These are phyloP conservation scores for Amphiprion clarkii DNA, from an alignment of 2,797 vertebrate species.

Conservation along the genomic window DNA sequence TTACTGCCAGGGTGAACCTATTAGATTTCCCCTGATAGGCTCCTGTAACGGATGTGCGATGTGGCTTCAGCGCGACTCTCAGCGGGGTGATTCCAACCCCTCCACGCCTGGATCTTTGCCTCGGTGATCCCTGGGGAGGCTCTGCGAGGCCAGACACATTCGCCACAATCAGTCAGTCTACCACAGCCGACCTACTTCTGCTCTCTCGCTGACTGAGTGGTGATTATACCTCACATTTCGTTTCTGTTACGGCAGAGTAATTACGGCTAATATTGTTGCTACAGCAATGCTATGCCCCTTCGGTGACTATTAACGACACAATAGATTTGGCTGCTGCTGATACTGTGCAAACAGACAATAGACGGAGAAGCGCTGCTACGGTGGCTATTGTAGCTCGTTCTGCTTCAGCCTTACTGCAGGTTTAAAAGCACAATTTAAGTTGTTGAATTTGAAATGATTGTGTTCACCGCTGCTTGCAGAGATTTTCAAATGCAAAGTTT, in stretches of 20 bases:
- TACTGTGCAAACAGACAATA: constrained; percentile 35
- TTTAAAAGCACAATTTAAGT: neutral
- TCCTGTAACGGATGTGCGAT: constrained; percentile 40
- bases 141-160: constrained; percentile 35
- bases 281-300: constrained; percentile 32
- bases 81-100: constrained; percentile 21
- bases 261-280: constrained; percentile 50
- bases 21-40: constrained; percentile 45
- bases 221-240: constrained; percentile 46
- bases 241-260: constrained; percentile 52
- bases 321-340: constrained; percentile 26
- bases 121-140: constrained; percentile 39
- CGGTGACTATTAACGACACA: constrained; percentile 15
- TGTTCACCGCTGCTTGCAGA: neutral
- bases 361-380: neutral
- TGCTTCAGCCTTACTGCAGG: neutral
- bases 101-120: constrained; percentile 40
- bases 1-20: constrained; percentile 19
- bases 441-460: neutral
- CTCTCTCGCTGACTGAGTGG: constrained; percentile 32
- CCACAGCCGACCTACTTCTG: constrained; percentile 28
- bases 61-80: constrained; percentile 34
- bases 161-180: constrained; percentile 45
- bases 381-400: neutral
- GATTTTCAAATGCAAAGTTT: no score